These are phyloP conservation scores for Stictocephala bisonia DNA, from an alignment of 2,888 invertebrate species.

Conservation along the genomic window DNA sequence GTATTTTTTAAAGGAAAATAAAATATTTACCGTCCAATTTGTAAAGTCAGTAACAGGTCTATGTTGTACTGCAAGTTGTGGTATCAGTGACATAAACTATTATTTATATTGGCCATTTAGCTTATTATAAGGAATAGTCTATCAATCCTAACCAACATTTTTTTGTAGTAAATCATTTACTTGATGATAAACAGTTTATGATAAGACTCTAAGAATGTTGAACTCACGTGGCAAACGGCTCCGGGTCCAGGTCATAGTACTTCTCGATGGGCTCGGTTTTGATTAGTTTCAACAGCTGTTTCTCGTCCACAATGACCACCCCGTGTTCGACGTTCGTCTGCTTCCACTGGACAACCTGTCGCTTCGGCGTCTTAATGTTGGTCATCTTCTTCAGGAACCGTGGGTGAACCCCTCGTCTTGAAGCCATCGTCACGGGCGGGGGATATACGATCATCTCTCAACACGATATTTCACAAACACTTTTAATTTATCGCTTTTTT, in stretches of 20 bases:
- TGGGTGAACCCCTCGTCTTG: constrained; percentile 37
- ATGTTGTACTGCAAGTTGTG: no score
- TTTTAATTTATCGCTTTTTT: no score
- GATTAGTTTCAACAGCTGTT: constrained; percentile 66
- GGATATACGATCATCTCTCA: constrained; percentile 45
- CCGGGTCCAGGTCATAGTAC: constrained; percentile 67
- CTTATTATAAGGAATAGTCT: no score
- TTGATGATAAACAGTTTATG: no score
- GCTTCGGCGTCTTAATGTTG: constrained; percentile 49
- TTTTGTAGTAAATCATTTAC: no score
- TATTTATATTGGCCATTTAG: no score
- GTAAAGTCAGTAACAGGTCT: no score
- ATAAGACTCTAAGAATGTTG: no score
- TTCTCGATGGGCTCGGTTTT: constrained; percentile 68
- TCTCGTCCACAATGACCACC: constrained; percentile 65
- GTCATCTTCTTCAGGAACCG: constrained; percentile 45
- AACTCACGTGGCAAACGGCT: constrained; percentile 68
- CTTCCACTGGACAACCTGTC: constrained; percentile 65
- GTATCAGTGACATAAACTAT: no score
- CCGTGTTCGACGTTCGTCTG: constrained; percentile 67
- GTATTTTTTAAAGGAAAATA: no score
- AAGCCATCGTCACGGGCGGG: constrained; percentile 17
- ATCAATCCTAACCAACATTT: no score
- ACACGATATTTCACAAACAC: not conserved
- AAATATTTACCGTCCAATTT: no score